These are phyloP conservation scores for Drosophila putrida DNA, from an alignment of 2,888 invertebrate genomes.

Conservation along the genomic window DNA sequence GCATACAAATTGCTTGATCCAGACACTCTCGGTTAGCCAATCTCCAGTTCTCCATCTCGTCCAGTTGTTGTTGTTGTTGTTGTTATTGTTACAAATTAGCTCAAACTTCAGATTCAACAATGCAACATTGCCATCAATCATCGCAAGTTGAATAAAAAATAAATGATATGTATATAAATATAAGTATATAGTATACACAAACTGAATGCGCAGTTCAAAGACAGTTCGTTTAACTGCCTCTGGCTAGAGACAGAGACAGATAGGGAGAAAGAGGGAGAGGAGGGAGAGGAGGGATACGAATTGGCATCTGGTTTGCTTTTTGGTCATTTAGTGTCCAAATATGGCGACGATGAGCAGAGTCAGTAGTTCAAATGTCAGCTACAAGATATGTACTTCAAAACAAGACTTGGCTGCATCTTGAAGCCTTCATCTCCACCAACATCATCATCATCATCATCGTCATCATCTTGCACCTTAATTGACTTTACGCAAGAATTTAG, in stretches of 20 bases:
- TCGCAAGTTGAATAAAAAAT: slow-evolving; percentile 32
- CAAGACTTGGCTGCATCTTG: slow-evolving; percentile 58
- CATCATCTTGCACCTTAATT: slow-evolving; percentile 63
- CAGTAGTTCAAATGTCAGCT: slow-evolving; percentile 59
- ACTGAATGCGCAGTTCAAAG: slow-evolving; percentile 57
- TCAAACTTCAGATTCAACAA: slow-evolving; percentile 70
- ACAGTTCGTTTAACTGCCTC: slow-evolving; percentile 69
- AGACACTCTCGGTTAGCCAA: slow-evolving; percentile 45
- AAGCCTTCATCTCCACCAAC: slow-evolving; percentile 56
- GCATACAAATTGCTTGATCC: slow-evolving; percentile 74
- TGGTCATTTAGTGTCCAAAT: slow-evolving; percentile 63
- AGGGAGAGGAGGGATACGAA: background rate
- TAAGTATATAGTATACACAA: slow-evolving; percentile 10
- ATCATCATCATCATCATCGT: slow-evolving; percentile 24
- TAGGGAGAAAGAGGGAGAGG: background rate
- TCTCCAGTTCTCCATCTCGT: slow-evolving; percentile 20
- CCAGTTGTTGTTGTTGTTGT: slow-evolving; percentile 24
- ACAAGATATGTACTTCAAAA: slow-evolving; percentile 43
- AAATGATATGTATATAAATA: slow-evolving; percentile 11
- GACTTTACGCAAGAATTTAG: slow-evolving; percentile 69
- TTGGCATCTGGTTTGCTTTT: slow-evolving; percentile 54
- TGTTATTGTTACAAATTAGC: slow-evolving; percentile 74
- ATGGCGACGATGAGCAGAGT: slow-evolving; percentile 56
- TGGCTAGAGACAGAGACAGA: slow-evolving; percentile 1
- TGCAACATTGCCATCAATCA: slow-evolving; percentile 75